Evolutionary conservation across 2,888 invertebrate species (phyloP).

Genomic region (Tolmerus cingulatus): DNA sequence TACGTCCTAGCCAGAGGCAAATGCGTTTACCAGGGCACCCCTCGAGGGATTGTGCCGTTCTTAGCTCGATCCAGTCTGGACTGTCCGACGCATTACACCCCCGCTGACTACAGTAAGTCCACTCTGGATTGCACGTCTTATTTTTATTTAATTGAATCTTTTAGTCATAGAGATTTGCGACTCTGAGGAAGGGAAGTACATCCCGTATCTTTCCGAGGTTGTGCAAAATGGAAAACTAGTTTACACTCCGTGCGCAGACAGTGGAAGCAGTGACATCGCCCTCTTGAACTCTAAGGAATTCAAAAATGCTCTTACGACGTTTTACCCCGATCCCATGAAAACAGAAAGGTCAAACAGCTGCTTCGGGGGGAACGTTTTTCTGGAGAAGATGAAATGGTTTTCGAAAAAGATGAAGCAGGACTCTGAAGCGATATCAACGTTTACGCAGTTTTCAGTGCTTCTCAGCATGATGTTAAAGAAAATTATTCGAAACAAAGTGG

Average conservation of each 20-base stretch:
- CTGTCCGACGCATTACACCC: slow-evolving; percentile 73
- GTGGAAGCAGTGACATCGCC: slow-evolving; percentile 56
- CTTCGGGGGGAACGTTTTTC: slow-evolving; percentile 51
- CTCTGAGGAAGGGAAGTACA: slow-evolving; percentile 67
- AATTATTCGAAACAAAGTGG: slow-evolving; percentile 68
- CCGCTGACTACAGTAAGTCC: slow-evolving; percentile 74
- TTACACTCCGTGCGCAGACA: slow-evolving; percentile 53
- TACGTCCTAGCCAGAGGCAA: slow-evolving; percentile 72
- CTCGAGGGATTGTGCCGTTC: slow-evolving; percentile 69
- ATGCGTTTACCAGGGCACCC: slow-evolving; percentile 73
- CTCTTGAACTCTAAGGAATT: slow-evolving; percentile 62
- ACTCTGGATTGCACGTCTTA: slow-evolving; percentile 13
- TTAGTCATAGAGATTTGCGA: slow-evolving; percentile 70
- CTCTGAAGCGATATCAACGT: slow-evolving; percentile 65
- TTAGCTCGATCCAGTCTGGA: slow-evolving; percentile 66
- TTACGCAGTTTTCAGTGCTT: slow-evolving; percentile 69
- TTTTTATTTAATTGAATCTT: slow-evolving; percentile 3
- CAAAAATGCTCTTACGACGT: slow-evolving; percentile 62
- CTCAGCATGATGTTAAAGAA: slow-evolving; percentile 70
- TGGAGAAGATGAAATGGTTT: slow-evolving; percentile 67
- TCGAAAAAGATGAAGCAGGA: slow-evolving; percentile 60
- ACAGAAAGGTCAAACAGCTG: slow-evolving; percentile 41
- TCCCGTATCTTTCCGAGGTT: slow-evolving; percentile 66
- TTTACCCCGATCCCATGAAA: slow-evolving; percentile 56
- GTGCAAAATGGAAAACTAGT: slow-evolving; percentile 69